phyloP scores from a whole-genome alignment of 2,888 invertebrate species.

The Eupithecia abbreviata region DNA sequence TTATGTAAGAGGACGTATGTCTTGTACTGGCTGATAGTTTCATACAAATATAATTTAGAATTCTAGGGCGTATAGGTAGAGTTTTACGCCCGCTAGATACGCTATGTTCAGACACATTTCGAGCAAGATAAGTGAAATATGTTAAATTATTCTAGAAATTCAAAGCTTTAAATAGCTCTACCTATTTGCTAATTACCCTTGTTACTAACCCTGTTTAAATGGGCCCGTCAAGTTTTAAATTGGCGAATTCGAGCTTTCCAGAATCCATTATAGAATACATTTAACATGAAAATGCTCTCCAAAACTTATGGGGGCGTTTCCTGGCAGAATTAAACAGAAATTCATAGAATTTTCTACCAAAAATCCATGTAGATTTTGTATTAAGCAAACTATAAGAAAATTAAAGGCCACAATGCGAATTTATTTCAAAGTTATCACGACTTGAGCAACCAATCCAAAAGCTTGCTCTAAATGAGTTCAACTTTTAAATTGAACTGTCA shows the following conservation, averaged over 20 bases:
- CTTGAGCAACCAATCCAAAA: not conserved
- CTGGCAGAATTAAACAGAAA: not conserved
- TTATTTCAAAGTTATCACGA: not conserved
- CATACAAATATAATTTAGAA: too few species aligned
- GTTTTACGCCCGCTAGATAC: too few species aligned
- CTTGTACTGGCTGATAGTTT: too few species aligned
- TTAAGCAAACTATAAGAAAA: not conserved
- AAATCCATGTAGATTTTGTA: not conserved
- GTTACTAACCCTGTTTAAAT: not conserved
- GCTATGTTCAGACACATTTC: too few species aligned
- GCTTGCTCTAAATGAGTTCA: not conserved
- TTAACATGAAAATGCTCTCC: not conserved
- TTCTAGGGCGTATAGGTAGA: too few species aligned
- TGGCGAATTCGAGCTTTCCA: not conserved
- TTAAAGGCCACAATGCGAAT: not conserved
- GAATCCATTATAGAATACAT: not conserved
- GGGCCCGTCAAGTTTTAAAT: not conserved
- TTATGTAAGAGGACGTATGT: too few species aligned
- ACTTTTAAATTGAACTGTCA: conserved; percentile 4
- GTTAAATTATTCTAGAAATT: not conserved
- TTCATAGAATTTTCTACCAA: not conserved
- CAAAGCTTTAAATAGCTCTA: not conserved
- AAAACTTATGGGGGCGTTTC: not conserved
- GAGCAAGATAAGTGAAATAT: too few species aligned
- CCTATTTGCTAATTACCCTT: not conserved